Conservation (phyloP, 2,888 invertebrate species). For the Dryococelus australis region DNA sequence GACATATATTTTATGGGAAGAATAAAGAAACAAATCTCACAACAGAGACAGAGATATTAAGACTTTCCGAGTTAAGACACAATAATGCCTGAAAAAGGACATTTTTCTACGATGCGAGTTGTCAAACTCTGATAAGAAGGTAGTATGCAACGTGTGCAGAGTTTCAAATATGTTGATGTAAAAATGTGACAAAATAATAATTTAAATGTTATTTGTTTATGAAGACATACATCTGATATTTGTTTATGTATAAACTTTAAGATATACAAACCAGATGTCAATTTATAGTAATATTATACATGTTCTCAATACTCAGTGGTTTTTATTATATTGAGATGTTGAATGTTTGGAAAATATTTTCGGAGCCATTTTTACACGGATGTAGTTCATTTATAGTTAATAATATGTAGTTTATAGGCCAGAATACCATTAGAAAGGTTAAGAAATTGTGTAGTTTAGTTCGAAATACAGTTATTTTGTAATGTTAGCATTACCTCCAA, state of each 20-base stretch:
- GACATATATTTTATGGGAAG: neutral
- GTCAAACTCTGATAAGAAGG: neutral
- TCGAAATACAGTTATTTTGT: neutral
- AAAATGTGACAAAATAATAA: neutral
- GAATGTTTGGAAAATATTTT: neutral
- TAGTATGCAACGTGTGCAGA: neutral
- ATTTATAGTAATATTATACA: neutral
- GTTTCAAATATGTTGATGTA: neutral
- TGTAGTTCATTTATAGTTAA: neutral
- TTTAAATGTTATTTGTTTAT: neutral
- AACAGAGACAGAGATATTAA: neutral
- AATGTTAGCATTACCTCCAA: neutral
- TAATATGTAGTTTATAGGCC: neutral
- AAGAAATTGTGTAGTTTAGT: neutral
- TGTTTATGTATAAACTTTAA: neutral
- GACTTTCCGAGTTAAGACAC: neutral
- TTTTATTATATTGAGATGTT: conserved; percentile 9
- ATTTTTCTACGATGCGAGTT: neutral
- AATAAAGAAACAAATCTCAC: neutral
- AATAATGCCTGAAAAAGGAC: neutral
- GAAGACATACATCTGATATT: neutral
- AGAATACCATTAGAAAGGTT: neutral
- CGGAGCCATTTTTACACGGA: neutral
- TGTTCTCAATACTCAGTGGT: neutral
- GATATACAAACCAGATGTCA: neutral